Conservation (phyloP, 2,888 invertebrate species). For the Aphidoletes aphidimyza region DNA sequence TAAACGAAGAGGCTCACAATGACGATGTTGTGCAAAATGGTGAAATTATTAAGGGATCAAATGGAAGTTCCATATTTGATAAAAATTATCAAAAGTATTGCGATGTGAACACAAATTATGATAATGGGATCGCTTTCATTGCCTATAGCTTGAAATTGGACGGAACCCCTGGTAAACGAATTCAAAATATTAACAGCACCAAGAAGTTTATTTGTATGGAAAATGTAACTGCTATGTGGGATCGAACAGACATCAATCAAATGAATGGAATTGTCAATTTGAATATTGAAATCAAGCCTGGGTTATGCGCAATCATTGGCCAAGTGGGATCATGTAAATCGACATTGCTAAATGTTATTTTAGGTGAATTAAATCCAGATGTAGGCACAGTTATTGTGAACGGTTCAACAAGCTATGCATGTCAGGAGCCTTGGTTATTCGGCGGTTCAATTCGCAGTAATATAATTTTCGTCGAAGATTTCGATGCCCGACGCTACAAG, state of each 20-base stretch:
- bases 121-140: too few relatives aligned
- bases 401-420: conserved; percentile 70
- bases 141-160: neutral
- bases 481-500: conserved; percentile 64
- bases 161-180: neutral
- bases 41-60: too few relatives aligned
- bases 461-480: conserved; percentile 71
- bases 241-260: neutral
- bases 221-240: neutral
- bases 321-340: conserved; percentile 79
- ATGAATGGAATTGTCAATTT: neutral
- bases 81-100: too few relatives aligned
- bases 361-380: conserved; percentile 74
- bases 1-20: neutral
- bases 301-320: conserved; percentile 69
- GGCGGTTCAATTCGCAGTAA: conserved; percentile 76
- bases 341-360: conserved; percentile 73
- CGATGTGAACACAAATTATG: too few relatives aligned
- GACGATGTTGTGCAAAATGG: neutral
- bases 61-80: too few relatives aligned
- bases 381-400: conserved; percentile 66
- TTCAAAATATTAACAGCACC: neutral
- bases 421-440: conserved; percentile 75
- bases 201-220: neutral
- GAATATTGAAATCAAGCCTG: neutral